Conservation (phyloP, 2,113 vertebrate genomes). For the Holacanthus passer region DNA sequence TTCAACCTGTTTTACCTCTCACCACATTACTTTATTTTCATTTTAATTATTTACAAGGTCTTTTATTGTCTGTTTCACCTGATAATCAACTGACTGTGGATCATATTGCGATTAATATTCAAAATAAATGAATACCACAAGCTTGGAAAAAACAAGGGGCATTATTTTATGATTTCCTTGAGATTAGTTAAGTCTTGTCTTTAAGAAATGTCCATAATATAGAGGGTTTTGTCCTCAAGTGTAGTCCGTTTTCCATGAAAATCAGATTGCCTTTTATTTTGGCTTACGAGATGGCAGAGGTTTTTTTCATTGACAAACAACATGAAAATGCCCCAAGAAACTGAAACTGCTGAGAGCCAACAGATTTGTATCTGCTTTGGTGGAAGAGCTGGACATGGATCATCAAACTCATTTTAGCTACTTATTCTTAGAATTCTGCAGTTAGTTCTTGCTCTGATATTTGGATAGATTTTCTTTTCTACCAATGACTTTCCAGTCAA, state of each 20-base stretch:
- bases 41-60: neutral
- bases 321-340: slow-evolving; percentile 4
- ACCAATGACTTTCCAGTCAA: neutral
- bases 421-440: neutral
- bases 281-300: neutral
- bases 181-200: neutral
- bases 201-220: neutral
- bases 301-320: slow-evolving; percentile 3
- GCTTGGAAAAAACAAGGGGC: neutral
- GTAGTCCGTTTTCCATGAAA: neutral
- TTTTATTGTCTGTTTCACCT: neutral
- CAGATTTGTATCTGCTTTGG: neutral
- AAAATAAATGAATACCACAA: neutral
- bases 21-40: neutral
- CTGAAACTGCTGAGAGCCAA: neutral
- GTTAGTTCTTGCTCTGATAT: neutral
- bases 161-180: no score
- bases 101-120: neutral
- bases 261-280: neutral
- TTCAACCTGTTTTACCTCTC: neutral
- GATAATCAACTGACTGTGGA: neutral
- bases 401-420: slow-evolving; percentile 8
- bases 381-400: neutral
- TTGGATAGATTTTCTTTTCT: neutral
- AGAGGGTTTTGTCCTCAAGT: neutral